Percentiles rank a stretch among this genome's conserved stretches.
phyloP scores from a whole-genome alignment of 2,113 vertebrate species.

The Lamprotornis superbus region DNA sequence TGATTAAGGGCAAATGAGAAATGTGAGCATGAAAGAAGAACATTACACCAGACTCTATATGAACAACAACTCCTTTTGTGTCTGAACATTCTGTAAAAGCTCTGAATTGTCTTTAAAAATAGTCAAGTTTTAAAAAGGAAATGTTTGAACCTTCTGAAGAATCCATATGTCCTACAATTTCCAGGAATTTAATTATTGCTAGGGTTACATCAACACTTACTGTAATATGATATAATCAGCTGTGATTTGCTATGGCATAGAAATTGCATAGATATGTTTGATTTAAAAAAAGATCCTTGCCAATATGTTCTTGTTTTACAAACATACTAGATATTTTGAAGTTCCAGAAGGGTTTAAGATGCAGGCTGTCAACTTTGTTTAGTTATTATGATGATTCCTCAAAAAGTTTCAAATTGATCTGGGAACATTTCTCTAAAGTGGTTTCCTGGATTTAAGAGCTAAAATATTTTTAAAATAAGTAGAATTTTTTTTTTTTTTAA shows the following conservation, averaged over 20 bases:
- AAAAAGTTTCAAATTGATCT: background rate
- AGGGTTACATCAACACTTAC: slow-evolving; percentile 45
- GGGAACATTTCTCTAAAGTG: background rate
- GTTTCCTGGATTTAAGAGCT: background rate
- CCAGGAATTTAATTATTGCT: slow-evolving; percentile 28
- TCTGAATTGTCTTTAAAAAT: background rate
- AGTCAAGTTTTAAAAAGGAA: background rate
- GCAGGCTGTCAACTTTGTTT: background rate
- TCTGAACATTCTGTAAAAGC: background rate
- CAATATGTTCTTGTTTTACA: slow-evolving; percentile 50
- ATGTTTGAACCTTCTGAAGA: background rate
- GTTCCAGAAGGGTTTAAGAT: slow-evolving; percentile 24
- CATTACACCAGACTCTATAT: background rate
- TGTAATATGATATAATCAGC: slow-evolving; percentile 36
- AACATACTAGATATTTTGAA: slow-evolving; percentile 30
- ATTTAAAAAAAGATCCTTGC: slow-evolving; percentile 2
- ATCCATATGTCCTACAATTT: background rate
- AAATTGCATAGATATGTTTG: slow-evolving; percentile 37
- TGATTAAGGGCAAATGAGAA: slow-evolving; percentile 25
- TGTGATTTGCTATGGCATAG: slow-evolving; percentile 31
- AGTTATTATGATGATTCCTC: background rate
- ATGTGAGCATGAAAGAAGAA: background rate
- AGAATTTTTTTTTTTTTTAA: background rate
- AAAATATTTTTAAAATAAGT: background rate
- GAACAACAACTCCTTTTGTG: background rate